Percentiles rank a stretch among this genome's conserved stretches.
Evolutionary conservation across 2,888 invertebrate species (phyloP).

Genomic region (Chromoteleia sp.): DNA sequence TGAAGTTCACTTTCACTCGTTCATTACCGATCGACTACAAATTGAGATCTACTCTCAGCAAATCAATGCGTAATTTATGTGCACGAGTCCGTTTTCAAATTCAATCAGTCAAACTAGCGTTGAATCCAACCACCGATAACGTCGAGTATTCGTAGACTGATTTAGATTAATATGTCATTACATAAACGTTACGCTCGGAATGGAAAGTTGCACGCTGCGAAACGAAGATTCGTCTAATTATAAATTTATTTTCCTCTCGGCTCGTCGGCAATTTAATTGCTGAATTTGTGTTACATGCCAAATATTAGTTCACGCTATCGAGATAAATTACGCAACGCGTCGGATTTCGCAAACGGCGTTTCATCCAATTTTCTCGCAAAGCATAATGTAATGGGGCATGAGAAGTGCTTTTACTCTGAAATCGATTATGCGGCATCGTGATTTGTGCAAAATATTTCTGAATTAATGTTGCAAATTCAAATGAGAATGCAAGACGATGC

Average conservation of each 20-base stretch:
- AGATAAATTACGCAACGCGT: constrained; percentile 15
- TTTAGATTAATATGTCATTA: constrained; percentile 31
- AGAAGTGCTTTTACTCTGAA: constrained; percentile 30
- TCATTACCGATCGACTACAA: constrained; percentile 19
- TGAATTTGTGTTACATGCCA: constrained; percentile 26
- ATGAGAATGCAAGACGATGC: not conserved
- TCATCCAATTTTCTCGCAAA: constrained; percentile 34
- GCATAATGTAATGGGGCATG: constrained; percentile 8
- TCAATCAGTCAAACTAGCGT: constrained; percentile 30
- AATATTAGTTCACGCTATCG: constrained; percentile 29
- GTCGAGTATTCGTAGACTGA: not conserved
- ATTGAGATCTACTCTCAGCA: constrained; percentile 15
- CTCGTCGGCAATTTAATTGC: constrained; percentile 28
- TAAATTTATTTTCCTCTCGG: constrained; percentile 19
- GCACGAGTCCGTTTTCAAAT: not conserved
- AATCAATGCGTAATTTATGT: not conserved
- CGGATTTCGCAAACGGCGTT: constrained; percentile 28
- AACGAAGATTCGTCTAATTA: constrained; percentile 52
- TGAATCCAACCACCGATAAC: not conserved
- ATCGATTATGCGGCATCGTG: constrained; percentile 21
- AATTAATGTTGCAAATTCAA: not conserved
- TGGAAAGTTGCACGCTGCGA: constrained; percentile 24
- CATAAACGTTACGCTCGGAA: constrained; percentile 27
- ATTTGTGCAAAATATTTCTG: constrained; percentile 8
- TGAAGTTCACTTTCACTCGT: constrained; percentile 62